A percentile compares a stretch with the other conserved stretches of the same genome.
Evolutionary conservation across 1,140 invertebrate genomes (phyloP).

Genomic region (Oryzaephilus surinamensis): DNA sequence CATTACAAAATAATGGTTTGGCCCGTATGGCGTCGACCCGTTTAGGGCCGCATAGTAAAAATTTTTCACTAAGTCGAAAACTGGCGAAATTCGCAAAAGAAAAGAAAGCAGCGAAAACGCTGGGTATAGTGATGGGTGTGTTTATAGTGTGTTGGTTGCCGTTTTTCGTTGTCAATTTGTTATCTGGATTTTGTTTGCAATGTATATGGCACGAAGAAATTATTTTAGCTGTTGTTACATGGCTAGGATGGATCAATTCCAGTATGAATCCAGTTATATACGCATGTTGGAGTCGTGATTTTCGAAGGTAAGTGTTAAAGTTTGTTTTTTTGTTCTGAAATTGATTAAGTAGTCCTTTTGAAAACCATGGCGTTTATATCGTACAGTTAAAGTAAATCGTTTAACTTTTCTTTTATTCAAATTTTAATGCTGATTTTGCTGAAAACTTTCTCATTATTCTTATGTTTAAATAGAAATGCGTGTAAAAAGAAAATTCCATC

Average conservation of each 20-base stretch:
- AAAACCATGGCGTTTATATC: too few species aligned
- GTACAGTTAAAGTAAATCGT: too few species aligned
- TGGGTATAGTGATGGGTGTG: conserved; percentile 95
- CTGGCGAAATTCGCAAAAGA: conserved; percentile 88
- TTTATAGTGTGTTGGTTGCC: conserved; percentile 98
- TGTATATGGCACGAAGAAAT: conserved; percentile 83
- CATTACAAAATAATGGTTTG: conserved; percentile 62
- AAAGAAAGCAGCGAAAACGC: conserved; percentile 91
- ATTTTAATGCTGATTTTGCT: too few species aligned
- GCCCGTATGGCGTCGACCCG: conserved; percentile 48
- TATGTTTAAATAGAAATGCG: too few species aligned
- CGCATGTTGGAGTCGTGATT: conserved; percentile 92
- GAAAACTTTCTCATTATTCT: too few species aligned
- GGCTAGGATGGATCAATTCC: conserved; percentile 99
- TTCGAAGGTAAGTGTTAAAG: conserved; percentile 64
- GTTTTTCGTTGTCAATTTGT: conserved; percentile 93
- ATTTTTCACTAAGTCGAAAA: conserved; percentile 81
- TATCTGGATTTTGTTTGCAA: conserved; percentile 79
- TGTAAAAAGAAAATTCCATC: too few species aligned
- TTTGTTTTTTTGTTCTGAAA: conserved; percentile 3
- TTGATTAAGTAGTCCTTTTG: too few species aligned
- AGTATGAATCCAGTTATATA: conserved; percentile 97
- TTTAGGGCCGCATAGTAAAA: conserved; percentile 49
- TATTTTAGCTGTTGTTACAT: conserved; percentile 88
- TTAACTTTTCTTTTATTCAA: too few species aligned